Evolutionary conservation across 2,888 invertebrate species (phyloP), one percentile per base, ranked within the genome.

Genomic region (Scaptomyza caliginosa): DNA sequence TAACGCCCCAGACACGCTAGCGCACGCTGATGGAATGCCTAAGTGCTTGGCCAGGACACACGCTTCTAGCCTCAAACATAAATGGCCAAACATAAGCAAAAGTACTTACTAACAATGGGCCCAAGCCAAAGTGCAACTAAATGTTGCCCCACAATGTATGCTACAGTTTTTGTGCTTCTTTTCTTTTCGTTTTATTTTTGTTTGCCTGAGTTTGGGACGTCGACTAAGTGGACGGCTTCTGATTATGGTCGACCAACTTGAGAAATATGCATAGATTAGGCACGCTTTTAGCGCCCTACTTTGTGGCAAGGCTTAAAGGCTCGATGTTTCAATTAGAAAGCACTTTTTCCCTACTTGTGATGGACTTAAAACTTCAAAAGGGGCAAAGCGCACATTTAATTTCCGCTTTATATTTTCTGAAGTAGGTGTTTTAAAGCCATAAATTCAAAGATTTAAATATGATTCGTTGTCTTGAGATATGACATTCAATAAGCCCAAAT

Each of bases 401-500:
- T 17, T 16, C n/a, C n/a, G 4, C 7, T 4, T 3, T 2, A 16
- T 7, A 4, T 16, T 11, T 28, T 0, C 4, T 24, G 39, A 28
- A 11, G 56, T n/a, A 32, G 21, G n/a, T n/a, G n/a, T n/a, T 42
- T 17, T 36, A 21, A 13, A 23, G 36, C 16, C 36, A 3, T 23
- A 36, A 39, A 23, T 26, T 40, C 34, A 28, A 50, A 26, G 34
- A 39, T 60, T 49, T 60, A 30, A 39, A 67, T 67, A 60, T 42
- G 36, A 39, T 21, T 30, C 46, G 24, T 43, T 45, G 38, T 43
- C 19, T 23, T n/a, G 21, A 40, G 30, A 88, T 86, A 86, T 77
- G 83, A 82, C 88, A 16, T 90, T 90, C 89, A 90, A 90, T 90
- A 90, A 88, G 77, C 80, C 74, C 65, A 74, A 89, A 67, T 71